Evolutionary conservation across 2,797 vertebrate species (phyloP).

Genomic region (Distichodus sexfasciatus): DNA sequence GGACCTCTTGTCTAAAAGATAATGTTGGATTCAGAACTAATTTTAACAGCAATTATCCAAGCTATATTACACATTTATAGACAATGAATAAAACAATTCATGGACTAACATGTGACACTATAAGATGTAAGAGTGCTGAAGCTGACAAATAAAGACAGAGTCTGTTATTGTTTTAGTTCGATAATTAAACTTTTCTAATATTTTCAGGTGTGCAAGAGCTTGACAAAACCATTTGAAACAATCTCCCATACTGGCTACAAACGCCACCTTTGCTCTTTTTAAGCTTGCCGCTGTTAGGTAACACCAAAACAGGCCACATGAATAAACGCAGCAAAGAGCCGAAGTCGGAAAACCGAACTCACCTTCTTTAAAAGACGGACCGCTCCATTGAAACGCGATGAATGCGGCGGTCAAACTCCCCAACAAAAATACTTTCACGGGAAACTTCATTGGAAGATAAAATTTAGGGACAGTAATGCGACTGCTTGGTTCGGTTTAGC

Average conservation of each 20-base stretch:
- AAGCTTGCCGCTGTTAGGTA: too few relatives aligned
- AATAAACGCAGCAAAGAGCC: too few relatives aligned
- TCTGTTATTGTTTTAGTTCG: too few relatives aligned
- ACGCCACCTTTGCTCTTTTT: too few relatives aligned
- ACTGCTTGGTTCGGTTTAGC: too few relatives aligned
- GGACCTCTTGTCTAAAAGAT: too few relatives aligned
- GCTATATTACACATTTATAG: background rate
- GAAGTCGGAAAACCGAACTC: conserved; percentile 1
- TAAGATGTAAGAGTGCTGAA: background rate
- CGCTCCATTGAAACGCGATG: conserved; percentile 32
- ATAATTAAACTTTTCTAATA: too few relatives aligned
- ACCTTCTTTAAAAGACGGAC: conserved; percentile 39
- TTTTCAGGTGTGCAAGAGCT: too few relatives aligned
- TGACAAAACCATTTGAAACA: too few relatives aligned
- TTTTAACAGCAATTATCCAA: background rate
- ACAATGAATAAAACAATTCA: background rate
- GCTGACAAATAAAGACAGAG: background rate
- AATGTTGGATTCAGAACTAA: background rate
- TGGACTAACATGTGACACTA: background rate
- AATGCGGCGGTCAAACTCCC: conserved; percentile 32
- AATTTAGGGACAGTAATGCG: too few relatives aligned
- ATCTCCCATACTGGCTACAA: too few relatives aligned
- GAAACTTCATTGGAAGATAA: conserved; percentile 41
- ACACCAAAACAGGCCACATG: too few relatives aligned
- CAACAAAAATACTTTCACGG: conserved; percentile 21